Evolutionary conservation across 2,797 vertebrate genomes (phyloP), one percentile per base, ranked within the genome.

Genomic region (Amblyopsis hoosieri): DNA sequence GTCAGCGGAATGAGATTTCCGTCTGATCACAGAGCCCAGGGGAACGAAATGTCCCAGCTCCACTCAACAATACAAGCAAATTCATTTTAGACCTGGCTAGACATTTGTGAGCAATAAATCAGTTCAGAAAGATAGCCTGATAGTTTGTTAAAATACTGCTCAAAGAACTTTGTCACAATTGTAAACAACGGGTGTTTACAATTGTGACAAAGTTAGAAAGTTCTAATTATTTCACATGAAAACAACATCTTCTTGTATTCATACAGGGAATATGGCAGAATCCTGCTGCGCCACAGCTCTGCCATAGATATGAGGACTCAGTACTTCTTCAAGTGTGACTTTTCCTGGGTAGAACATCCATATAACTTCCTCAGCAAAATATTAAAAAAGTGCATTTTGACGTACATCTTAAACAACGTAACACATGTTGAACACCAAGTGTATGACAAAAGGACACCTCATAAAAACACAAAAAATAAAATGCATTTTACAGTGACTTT

Each of bases 381-480:
- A 33, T 54, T 68, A 60, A 60, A 79, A 83, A 85, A 82, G 73
- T 78, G 80, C 74, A 62, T 75, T 74, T 68, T 70, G 74, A 72
- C 61, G 69, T 42, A 74, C 10, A 54, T 66, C 51, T 69, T 61
- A 71, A 29, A 63, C 47, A 66, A 57, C 49, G 23, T 23, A 62
- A 80, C 67, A 66, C 66, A 71, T 55, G 46, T 72, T 55, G 64
- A 71, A 78, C 60, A 72, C 15, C 64, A 62, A 66, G 50, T 61
- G 53, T 11, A 54, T 53, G 55, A 75, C 57, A 14, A 33, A 58
- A 64, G 13, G 66, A 72, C 45, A 71, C 19, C 13, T 58, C n/a
- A 59, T 64, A 60, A 62, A 82, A 82, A 78, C 47, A 65, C 19
- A 63, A n/a, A 66, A 63, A 62, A 71, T 75, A 9, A 54, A 73